Evolutionary conservation across 2,888 invertebrate species (phyloP), one percentile per base, ranked within the genome.

Genomic region (Xestia ashworthii): DNA sequence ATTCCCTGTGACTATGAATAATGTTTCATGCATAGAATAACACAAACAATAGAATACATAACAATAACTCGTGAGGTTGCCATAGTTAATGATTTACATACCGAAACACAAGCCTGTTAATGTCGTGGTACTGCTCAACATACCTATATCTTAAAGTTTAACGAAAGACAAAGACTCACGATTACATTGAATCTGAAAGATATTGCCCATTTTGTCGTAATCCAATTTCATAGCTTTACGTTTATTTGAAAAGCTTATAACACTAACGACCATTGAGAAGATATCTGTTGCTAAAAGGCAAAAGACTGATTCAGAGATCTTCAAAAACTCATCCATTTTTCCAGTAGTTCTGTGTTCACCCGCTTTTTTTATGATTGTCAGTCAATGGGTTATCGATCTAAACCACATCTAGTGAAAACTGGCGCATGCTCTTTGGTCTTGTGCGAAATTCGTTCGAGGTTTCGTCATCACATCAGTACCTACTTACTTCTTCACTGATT

Each of bases 21-120:
- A 82, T 67, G 71, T 82, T 82, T 79, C 79, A 69, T 82, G 82
- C 75, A 70, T 66, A 80, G 78, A 78, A 82, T 71, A 82, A 82
- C 70, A 67, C 67, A 78, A 78, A 82, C 82, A 82, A 78, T 78
- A 62, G 71, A 72, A 81, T 77, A 78, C 46, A 78, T 69, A 81
- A 69, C 72, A 46, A 76, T 80, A 80, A 69, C 74, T 71, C 55
- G 32, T 22, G 44, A 38, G 71, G 32, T 50, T 69, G 32, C 46
- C 58, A 72, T 66, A 70, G 64, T 48, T 73, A 78, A 73, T 66
- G 48, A 81, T 81, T 78, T 72, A 69, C 78, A 81, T 81, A 66
- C 41, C 46, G 48, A 70, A 73, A 81, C 60, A 68, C 55, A 67
- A 55, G 60, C 5, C 14, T 22, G 50, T 48, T 67, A 60, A 66